A percentile compares a stretch with the other conserved stretches of the same genome.
Evolutionary conservation across 2,888 invertebrate species (phyloP).

Genomic region (Clitarchus hookeri): DNA sequence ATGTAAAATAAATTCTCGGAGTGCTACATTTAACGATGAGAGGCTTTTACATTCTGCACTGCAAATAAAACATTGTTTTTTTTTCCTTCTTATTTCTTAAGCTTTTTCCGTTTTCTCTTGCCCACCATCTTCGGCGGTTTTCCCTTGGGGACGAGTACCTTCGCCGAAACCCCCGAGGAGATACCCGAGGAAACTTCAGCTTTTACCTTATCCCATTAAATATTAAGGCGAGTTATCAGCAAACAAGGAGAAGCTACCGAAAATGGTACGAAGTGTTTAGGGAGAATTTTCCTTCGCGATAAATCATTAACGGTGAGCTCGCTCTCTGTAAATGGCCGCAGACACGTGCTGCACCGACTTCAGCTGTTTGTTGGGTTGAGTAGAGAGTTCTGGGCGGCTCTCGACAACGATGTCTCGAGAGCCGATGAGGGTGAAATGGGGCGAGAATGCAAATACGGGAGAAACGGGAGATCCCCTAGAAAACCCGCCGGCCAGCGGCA

Average conservation of each 20-base stretch:
- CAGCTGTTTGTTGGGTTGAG: no score
- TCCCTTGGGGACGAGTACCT: not conserved
- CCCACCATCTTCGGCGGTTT: conserved; percentile 1
- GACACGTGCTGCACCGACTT: no score
- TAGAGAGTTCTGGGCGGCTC: no score
- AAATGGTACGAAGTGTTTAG: not conserved
- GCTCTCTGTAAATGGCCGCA: no score
- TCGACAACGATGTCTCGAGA: no score
- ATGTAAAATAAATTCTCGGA: not conserved
- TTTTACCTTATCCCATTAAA: conserved; percentile 3
- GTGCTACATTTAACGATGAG: not conserved
- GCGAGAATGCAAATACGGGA: no score
- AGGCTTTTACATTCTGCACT: not conserved
- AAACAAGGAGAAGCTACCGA: not conserved
- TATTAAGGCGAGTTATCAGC: conserved; percentile 8
- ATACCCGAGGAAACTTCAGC: not conserved
- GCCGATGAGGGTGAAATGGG: no score
- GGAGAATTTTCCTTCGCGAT: not conserved
- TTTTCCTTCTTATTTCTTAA: not conserved
- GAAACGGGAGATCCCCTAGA: no score
- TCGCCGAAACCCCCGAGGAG: not conserved
- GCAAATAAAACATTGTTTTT: not conserved
- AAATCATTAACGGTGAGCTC: not conserved
- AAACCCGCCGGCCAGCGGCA: no score
- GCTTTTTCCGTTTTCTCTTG: conserved; percentile 4